Conservation (phyloP, 2,797 vertebrate species). For the Esox lucius region DNA sequence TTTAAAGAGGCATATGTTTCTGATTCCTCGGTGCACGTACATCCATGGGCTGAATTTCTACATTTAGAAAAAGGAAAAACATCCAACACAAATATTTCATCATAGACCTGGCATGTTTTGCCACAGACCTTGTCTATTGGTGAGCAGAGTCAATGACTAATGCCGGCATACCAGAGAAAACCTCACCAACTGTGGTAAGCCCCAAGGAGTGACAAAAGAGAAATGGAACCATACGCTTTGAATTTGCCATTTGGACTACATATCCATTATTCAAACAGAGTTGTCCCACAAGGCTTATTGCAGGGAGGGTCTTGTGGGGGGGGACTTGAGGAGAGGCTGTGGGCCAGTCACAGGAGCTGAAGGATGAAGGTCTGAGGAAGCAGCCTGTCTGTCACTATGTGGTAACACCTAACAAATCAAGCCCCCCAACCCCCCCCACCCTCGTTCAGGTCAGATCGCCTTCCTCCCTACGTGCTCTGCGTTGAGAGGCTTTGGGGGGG, state of each 20-base stretch:
- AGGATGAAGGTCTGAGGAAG: conserved; percentile 14
- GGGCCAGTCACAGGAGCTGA: conserved; percentile 10
- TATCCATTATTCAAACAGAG: conserved; percentile 19
- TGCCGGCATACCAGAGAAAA: conserved; percentile 38
- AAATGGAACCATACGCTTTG: conserved; percentile 28
- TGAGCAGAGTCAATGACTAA: conserved; percentile 32
- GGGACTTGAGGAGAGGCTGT: conserved; percentile 12
- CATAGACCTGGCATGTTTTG: conserved; percentile 46
- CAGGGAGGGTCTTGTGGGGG: not conserved
- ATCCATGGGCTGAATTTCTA: conserved; percentile 72
- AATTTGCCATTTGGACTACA: conserved; percentile 21
- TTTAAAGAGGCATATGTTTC: conserved; percentile 73
- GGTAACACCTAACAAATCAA: conserved; percentile 61
- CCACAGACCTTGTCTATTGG: conserved; percentile 20
- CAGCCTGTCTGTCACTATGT: conserved; percentile 32
- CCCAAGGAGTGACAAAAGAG: conserved; percentile 32
- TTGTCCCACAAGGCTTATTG: conserved; percentile 14
- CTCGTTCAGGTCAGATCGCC: not conserved
- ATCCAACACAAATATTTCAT: conserved; percentile 53
- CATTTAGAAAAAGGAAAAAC: conserved; percentile 56
- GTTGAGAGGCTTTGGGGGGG: conserved; percentile 11
- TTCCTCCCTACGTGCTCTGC: conserved; percentile 19
- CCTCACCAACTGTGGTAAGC: conserved; percentile 32
- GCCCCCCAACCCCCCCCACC: not conserved
- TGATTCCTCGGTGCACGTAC: conserved; percentile 75